phyloP scores from a whole-genome alignment of 2,797 vertebrate genomes.

The Chaenodraco wilsoni region DNA sequence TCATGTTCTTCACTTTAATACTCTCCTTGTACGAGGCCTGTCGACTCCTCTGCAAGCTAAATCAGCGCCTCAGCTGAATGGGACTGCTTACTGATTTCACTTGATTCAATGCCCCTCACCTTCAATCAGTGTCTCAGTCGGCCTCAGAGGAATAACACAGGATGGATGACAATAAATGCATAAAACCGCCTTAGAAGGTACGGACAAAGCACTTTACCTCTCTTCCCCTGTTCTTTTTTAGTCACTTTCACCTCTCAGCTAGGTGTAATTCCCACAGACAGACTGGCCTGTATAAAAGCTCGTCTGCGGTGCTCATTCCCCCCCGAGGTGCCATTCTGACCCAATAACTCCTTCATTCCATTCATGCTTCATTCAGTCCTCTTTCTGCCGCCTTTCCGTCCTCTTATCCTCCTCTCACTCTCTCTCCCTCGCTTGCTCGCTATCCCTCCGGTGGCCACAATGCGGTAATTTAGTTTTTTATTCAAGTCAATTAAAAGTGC shows the following conservation, averaged over 20 bases:
- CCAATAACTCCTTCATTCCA: constrained; percentile 79
- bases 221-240: constrained; percentile 33
- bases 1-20: constrained; percentile 68
- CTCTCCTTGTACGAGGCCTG: constrained; percentile 48
- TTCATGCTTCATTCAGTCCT: constrained; percentile 69
- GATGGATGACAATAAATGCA: constrained; percentile 67
- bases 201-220: constrained; percentile 43
- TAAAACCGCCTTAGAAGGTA: constrained; percentile 49
- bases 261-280: constrained; percentile 73
- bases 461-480: constrained; percentile 82
- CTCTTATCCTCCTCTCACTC: constrained; percentile 38
- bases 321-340: constrained; percentile 77
- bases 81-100: constrained; percentile 66
- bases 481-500: constrained; percentile 84
- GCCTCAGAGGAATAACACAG: constrained; percentile 47
- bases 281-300: constrained; percentile 67
- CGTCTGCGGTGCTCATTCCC: constrained; percentile 68
- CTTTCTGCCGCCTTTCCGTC: constrained; percentile 40
- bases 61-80: constrained; percentile 58
- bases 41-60: constrained; percentile 53
- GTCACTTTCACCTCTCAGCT: constrained; percentile 48
- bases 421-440: constrained; percentile 51
- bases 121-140: constrained; percentile 66
- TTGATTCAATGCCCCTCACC: constrained; percentile 70
- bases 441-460: constrained; percentile 73